Evolutionary conservation across 2,888 invertebrate genomes (phyloP), one percentile per base, ranked within the genome.

Genomic region (Cerastis leucographa): DNA sequence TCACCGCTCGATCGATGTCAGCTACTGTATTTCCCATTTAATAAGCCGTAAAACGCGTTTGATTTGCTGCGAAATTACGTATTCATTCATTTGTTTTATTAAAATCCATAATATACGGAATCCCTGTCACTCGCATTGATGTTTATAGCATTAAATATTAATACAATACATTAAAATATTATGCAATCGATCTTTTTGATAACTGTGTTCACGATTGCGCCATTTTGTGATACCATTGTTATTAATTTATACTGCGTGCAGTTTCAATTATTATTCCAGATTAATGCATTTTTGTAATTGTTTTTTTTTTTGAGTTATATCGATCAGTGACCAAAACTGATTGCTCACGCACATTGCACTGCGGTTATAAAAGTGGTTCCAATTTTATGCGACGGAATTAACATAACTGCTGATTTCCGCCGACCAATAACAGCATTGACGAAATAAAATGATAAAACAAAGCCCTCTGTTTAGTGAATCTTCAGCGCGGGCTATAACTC

Each of bases 141-240:
- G 71, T 78, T 62, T 75, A 76, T 9, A 54, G 51, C 56, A 83
- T 86, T 82, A 73, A 85, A 85, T 73, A 85, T 85, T 72, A 81
- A 82, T 73, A 68, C 42, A 65, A 67, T 65, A 62, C 25, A 85
- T 81, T 85, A 67, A 68, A 85, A 68, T 76, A 81, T 72, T 67
- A 64, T 65, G 49, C 49, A 54, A 70, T 62, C 51, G 51, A 70
- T 46, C 71, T 74, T 81, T 72, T 81, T 81, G 77, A 74, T 77
- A 77, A 56, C 64, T 73, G 62, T 83, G 71, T 72, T 74, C n/a
- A 54, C 54, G 42, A 76, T 85, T 76, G 76, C 29, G 35, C 12
- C 40, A 51, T 85, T 76, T 71, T 65, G 49, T 71, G 62, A 64
- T 71, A 11, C 56, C 35, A 59, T 80, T 69, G 42, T 69, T 71